A percentile compares a stretch with the other conserved stretches of the same genome.
Conservation (phyloP, 2,113 vertebrate genomes). For the Sphaerodactylus townsendi region DNA sequence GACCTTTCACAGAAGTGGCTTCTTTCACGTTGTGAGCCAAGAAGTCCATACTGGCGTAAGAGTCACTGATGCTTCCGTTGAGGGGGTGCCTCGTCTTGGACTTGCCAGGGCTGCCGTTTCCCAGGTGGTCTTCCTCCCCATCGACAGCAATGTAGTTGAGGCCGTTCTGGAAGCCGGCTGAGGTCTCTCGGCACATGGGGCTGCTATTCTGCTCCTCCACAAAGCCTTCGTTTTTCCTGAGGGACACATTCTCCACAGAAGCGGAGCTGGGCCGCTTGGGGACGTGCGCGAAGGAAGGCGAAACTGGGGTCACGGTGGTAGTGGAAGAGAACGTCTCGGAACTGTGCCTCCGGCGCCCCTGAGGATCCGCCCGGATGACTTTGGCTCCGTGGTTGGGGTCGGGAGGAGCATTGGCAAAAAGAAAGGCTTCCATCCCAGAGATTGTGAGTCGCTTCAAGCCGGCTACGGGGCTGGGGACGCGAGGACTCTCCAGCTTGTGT, state of each 20-base stretch:
- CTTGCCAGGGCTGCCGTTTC: constrained; percentile 72
- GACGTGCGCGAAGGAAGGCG: constrained; percentile 93
- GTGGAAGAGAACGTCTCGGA: constrained; percentile 98
- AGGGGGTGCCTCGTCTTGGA: constrained; percentile 79
- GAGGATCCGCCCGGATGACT: constrained; percentile 93
- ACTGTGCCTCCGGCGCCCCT: constrained; percentile 94
- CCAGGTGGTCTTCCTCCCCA: constrained; percentile 79
- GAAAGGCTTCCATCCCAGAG: constrained; percentile 79
- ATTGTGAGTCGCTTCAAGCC: constrained; percentile 87
- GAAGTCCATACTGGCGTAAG: constrained; percentile 91
- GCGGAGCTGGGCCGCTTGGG: constrained; percentile 92
- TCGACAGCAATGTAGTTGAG: constrained; percentile 98
- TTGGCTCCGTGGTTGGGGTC: constrained; percentile 93
- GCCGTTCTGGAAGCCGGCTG: constrained; percentile 93
- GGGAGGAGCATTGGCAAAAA: constrained; percentile 76
- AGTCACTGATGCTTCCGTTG: constrained; percentile 78
- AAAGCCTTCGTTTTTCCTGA: constrained; percentile 82
- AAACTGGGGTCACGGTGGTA: constrained; percentile 95
- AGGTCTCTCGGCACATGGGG: constrained; percentile 94
- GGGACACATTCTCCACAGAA: constrained; percentile 95
- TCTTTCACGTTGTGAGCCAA: constrained; percentile 83
- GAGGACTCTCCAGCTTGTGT: constrained; percentile 76
- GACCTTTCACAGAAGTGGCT: constrained; percentile 91
- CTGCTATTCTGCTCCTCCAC: constrained; percentile 72
- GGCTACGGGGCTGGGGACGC: constrained; percentile 79